Conservation (phyloP, 2,888 invertebrate genomes). For the Acanthosepion esculentum region DNA sequence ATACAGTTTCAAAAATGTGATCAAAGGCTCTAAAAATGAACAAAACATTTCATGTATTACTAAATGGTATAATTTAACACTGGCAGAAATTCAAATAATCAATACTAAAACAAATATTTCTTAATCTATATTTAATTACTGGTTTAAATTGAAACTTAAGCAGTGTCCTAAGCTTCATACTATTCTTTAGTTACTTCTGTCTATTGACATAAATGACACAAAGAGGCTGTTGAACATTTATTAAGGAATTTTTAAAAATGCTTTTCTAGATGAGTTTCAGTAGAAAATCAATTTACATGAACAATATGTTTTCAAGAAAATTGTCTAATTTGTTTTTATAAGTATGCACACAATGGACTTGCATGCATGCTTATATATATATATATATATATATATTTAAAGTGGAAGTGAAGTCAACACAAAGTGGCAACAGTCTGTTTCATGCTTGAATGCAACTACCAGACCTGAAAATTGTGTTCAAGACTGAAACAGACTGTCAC, state of each 20-base stretch:
- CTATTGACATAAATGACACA: neutral
- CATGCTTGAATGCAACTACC: no score
- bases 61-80: neutral
- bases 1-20: constrained; percentile 85
- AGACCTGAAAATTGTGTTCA: no score
- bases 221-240: neutral
- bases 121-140: neutral
- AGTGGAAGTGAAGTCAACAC: no score
- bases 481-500: no score
- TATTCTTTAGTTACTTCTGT: neutral
- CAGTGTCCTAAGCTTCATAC: neutral
- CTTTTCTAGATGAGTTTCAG: neutral
- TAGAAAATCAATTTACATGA: neutral
- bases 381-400: no score
- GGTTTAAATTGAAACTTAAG: neutral
- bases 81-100: neutral
- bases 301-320: no score
- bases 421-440: no score
- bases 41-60: neutral
- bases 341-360: no score
- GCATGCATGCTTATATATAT: no score
- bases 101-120: neutral
- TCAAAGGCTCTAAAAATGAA: constrained; percentile 82
- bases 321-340: no score
- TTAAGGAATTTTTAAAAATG: neutral